These are phyloP conservation scores for Chaetogeoica ovagalla DNA, from an alignment of 2,888 invertebrate species.

Conservation along the genomic window DNA sequence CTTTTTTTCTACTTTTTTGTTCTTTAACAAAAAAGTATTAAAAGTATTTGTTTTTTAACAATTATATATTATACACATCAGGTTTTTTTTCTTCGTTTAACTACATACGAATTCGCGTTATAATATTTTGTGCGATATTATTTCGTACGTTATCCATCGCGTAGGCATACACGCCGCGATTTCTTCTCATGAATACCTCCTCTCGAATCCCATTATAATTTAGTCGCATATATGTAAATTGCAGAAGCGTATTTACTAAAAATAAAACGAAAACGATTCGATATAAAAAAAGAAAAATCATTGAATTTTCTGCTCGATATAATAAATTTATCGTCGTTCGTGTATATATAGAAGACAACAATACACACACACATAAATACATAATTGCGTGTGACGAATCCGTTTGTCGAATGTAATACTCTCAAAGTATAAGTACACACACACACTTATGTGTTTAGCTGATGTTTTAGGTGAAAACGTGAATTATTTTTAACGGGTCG, in stretches of 20 bases:
- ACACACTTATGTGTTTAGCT: background rate
- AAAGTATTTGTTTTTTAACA: too few relatives aligned
- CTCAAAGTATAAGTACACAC: background rate
- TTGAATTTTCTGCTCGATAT: constrained; percentile 19
- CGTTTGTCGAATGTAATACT: background rate
- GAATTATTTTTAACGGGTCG: background rate
- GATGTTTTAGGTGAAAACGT: background rate
- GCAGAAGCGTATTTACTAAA: too few relatives aligned
- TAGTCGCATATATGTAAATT: background rate
- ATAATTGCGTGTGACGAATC: constrained; percentile 27
- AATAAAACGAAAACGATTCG: background rate
- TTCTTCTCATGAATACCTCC: too few relatives aligned
- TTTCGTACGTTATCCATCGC: too few relatives aligned
- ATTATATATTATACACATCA: too few relatives aligned
- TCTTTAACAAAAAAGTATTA: too few relatives aligned
- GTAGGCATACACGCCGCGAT: too few relatives aligned
- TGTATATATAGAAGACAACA: background rate
- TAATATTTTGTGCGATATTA: too few relatives aligned
- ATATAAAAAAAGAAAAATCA: background rate
- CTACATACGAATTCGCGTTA: too few relatives aligned
- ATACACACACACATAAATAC: background rate
- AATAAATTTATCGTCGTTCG: background rate
- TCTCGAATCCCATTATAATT: background rate
- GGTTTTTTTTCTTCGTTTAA: too few relatives aligned
- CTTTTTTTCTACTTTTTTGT: too few relatives aligned